phyloP scores from a whole-genome alignment of 2,888 invertebrate species.

The Onchidella celtica region DNA sequence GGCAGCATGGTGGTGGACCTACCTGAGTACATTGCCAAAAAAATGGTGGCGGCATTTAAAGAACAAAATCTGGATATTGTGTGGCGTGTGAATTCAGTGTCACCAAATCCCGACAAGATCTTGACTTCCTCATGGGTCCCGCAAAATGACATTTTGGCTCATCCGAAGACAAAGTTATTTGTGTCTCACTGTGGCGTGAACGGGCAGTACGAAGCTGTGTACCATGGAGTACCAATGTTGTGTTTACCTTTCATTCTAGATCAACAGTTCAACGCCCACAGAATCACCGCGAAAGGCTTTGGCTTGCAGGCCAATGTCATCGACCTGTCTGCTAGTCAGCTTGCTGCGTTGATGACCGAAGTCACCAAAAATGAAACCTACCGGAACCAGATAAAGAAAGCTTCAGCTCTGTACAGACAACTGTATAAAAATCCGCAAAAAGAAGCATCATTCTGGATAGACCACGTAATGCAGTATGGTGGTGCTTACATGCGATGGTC shows the following conservation, averaged over 20 bases:
- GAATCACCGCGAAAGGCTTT: slow-evolving; percentile 52
- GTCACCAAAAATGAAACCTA: slow-evolving; percentile 30
- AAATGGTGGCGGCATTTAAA: slow-evolving; percentile 33
- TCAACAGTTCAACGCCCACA: slow-evolving; percentile 51
- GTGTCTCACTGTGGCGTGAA: slow-evolving; percentile 66
- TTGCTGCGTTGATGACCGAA: slow-evolving; percentile 23
- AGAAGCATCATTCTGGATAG: slow-evolving; percentile 63
- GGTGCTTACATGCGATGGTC: slow-evolving; percentile 57
- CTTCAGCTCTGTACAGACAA: slow-evolving; percentile 32
- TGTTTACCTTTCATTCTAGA: slow-evolving; percentile 59
- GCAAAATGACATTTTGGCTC: slow-evolving; percentile 63
- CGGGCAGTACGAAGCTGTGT: slow-evolving; percentile 64
- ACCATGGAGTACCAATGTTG: slow-evolving; percentile 64
- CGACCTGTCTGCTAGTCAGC: slow-evolving; percentile 9
- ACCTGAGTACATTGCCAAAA: slow-evolving; percentile 13
- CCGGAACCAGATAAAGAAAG: slow-evolving; percentile 35
- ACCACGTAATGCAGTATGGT: slow-evolving; percentile 65
- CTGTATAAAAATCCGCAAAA: slow-evolving; percentile 38
- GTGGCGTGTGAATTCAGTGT: slow-evolving; percentile 43
- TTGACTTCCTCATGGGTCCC: slow-evolving; percentile 58
- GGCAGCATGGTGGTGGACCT: slow-evolving; percentile 53
- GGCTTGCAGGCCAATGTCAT: slow-evolving; percentile 43
- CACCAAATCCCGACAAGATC: slow-evolving; percentile 51
- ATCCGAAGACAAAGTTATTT: slow-evolving; percentile 58
- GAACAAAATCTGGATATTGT: slow-evolving; percentile 45